A percentile compares a stretch with the other conserved stretches of the same genome.
phyloP scores from a whole-genome alignment of 1,140 invertebrate genomes.

The Drosophila quadrilineata region DNA sequence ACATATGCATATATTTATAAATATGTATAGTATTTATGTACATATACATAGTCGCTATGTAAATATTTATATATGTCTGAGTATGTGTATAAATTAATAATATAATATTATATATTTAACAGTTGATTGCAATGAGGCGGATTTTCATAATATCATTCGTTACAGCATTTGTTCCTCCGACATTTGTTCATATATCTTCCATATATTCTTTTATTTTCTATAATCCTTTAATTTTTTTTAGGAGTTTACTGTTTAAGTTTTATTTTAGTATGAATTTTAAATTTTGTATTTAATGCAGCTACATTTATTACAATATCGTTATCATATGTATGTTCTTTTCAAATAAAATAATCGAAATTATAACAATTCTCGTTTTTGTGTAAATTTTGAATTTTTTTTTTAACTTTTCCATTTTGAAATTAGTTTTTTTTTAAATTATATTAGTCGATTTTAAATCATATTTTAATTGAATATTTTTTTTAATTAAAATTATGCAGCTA shows the following conservation, averaged over 20 bases:
- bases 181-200: slow-evolving; percentile 9
- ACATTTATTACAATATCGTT: slow-evolving; percentile 1
- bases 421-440: no score
- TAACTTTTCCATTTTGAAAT: no score
- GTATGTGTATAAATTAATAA: slow-evolving; percentile 33
- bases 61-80: slow-evolving; percentile 26
- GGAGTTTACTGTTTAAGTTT: no score
- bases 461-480: no score
- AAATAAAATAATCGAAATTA: no score
- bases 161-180: slow-evolving; percentile 64
- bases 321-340: not conserved
- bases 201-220: slow-evolving; percentile 12
- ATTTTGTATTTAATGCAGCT: slow-evolving; percentile 15
- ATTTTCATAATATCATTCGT: slow-evolving; percentile 77
- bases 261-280: no score
- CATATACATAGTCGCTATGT: no score
- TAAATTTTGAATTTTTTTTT: not conserved
- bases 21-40: slow-evolving; percentile 44
- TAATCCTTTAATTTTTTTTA: slow-evolving; percentile 3
- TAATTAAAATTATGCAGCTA: no score
- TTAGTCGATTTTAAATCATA: no score
- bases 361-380: no score
- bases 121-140: slow-evolving; percentile 78
- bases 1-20: slow-evolving; percentile 33
- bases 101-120: slow-evolving; percentile 68